A percentile compares a stretch with the other conserved stretches of the same genome.
Evolutionary conservation across 1,140 invertebrate species (phyloP).

Genomic region (Drosophila arizonae): DNA sequence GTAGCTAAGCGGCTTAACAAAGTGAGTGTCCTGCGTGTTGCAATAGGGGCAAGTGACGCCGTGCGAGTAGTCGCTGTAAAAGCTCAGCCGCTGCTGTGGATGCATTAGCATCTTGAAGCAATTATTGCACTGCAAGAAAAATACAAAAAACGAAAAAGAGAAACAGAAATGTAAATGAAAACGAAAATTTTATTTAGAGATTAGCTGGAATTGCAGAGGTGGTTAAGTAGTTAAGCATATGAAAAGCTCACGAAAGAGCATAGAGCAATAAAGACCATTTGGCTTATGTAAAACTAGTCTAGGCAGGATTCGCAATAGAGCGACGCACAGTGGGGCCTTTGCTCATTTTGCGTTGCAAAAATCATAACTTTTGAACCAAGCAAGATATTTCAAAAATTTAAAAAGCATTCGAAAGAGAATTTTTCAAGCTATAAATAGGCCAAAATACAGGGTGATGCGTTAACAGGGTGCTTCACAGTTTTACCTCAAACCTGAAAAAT

Average conservation of each 20-base stretch:
- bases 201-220: background rate
- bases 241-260: background rate
- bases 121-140: conserved; percentile 90
- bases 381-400: no score
- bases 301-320: background rate
- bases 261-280: background rate
- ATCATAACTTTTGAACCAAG: background rate
- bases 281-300: background rate
- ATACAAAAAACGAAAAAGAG: conserved; percentile 7
- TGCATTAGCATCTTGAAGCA: conserved; percentile 93
- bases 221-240: background rate
- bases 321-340: no score
- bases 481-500: no score
- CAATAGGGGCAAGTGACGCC: conserved; percentile 95
- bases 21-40: conserved; percentile 94
- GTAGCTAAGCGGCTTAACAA: conserved; percentile 93
- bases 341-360: no score
- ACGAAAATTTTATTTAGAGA: background rate
- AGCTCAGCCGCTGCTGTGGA: conserved; percentile 93
- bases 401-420: no score
- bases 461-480: no score
- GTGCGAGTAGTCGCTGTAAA: conserved; percentile 97
- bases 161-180: conserved; percentile 1
- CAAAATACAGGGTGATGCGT: no score
- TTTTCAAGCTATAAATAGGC: no score